A percentile compares a stretch with the other conserved stretches of the same genome.
Evolutionary conservation across 2,113 vertebrate species (phyloP).

Genomic region (Lophochroa leadbeateri): DNA sequence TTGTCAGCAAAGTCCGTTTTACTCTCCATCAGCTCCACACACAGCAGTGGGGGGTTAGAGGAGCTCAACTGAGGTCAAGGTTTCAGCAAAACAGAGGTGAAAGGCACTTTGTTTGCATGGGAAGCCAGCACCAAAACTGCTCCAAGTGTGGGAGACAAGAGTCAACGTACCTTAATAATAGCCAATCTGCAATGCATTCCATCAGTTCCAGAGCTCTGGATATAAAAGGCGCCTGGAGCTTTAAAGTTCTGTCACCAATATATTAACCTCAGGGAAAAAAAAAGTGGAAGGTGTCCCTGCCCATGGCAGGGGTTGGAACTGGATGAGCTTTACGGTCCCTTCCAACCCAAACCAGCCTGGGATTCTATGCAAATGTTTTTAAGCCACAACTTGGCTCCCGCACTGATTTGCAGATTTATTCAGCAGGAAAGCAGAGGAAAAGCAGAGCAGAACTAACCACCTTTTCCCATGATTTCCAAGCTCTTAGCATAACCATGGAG

Average conservation of each 20-base stretch:
- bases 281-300: background rate
- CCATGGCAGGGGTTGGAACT: background rate
- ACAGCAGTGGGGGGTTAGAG: rapidly evolving
- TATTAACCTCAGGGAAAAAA: background rate
- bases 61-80: background rate
- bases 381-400: background rate
- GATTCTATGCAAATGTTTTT: background rate
- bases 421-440: background rate
- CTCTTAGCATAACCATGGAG: background rate
- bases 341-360: background rate
- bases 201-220: background rate
- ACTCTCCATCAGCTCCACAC: background rate
- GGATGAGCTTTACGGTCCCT: background rate
- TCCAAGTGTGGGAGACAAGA: background rate
- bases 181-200: background rate
- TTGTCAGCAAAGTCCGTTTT: background rate
- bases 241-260: background rate
- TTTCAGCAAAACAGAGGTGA: background rate
- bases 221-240: background rate
- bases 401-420: background rate
- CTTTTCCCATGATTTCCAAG: background rate
- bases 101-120: background rate
- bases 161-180: background rate
- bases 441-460: background rate
- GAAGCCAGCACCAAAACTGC: background rate